Conservation (phyloP, 2,797 vertebrate genomes). For the Enteromius paludinosus region DNA sequence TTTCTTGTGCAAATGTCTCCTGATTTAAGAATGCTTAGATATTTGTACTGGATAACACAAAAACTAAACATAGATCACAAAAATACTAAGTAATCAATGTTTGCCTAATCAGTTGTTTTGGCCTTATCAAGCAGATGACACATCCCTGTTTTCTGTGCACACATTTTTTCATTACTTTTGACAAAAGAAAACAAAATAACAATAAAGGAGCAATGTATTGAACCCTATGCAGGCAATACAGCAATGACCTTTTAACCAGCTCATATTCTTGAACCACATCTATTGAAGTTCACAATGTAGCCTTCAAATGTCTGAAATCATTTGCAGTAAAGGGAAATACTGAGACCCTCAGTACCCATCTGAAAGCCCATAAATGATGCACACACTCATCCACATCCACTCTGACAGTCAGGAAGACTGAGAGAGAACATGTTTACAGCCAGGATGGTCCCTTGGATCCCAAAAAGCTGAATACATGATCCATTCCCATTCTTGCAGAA, state of each 20-base stretch:
- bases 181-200: not conserved
- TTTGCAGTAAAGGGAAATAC: slow-evolving; percentile 55
- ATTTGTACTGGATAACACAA: not conserved
- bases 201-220: not conserved
- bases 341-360: slow-evolving; percentile 33
- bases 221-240: not conserved
- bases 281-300: slow-evolving; percentile 32
- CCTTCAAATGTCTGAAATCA: slow-evolving; percentile 60
- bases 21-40: not conserved
- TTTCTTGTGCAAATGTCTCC: not conserved
- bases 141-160: not conserved
- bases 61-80: not conserved
- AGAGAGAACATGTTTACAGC: slow-evolving; percentile 47
- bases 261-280: not conserved
- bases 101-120: not conserved
- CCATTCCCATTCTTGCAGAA: slow-evolving; percentile 27
- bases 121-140: not conserved
- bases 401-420: slow-evolving; percentile 21
- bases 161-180: not conserved
- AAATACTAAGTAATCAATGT: not conserved
- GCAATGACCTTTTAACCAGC: slow-evolving; percentile 9
- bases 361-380: slow-evolving; percentile 51
- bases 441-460: slow-evolving; percentile 37
- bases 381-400: slow-evolving; percentile 24
- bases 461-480: slow-evolving; percentile 53